Evolutionary conservation across 2,113 vertebrate genomes (phyloP).

Genomic region (Vulpes ferrilata): DNA sequence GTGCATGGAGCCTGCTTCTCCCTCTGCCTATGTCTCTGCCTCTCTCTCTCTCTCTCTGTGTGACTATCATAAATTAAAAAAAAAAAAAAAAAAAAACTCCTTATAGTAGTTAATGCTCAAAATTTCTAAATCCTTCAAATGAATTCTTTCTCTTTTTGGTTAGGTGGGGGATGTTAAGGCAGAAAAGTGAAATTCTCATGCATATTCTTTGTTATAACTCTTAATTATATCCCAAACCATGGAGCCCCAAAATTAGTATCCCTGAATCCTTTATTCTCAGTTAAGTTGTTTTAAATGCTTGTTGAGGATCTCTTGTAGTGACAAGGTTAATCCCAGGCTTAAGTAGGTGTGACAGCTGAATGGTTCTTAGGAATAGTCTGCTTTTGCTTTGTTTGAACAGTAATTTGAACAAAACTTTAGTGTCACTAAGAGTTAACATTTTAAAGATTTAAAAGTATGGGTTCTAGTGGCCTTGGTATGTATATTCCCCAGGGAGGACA

Average conservation of each 20-base stretch:
- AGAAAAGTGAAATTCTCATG: constrained; percentile 15
- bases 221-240: background rate
- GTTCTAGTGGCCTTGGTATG: background rate
- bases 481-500: background rate
- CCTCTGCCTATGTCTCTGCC: too few species aligned
- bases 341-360: background rate
- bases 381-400: constrained; percentile 46
- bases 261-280: constrained; percentile 22
- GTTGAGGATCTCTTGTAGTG: background rate
- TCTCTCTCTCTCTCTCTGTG: too few species aligned
- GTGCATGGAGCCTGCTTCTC: too few species aligned
- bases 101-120: background rate
- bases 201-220: constrained; percentile 13
- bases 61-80: too few species aligned
- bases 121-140: constrained; percentile 24
- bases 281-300: constrained; percentile 53
- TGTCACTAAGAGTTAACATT: background rate
- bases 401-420: constrained; percentile 43
- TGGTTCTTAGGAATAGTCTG: constrained; percentile 1
- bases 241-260: background rate
- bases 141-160: background rate
- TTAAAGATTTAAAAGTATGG: constrained; percentile 23
- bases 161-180: constrained; percentile 26
- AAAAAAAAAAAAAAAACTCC: background rate
- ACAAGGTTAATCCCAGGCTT: constrained; percentile 10